These are phyloP conservation scores for Paramormyrops kingsleyae DNA, from an alignment of 2,113 vertebrate genomes.

Conservation along the genomic window DNA sequence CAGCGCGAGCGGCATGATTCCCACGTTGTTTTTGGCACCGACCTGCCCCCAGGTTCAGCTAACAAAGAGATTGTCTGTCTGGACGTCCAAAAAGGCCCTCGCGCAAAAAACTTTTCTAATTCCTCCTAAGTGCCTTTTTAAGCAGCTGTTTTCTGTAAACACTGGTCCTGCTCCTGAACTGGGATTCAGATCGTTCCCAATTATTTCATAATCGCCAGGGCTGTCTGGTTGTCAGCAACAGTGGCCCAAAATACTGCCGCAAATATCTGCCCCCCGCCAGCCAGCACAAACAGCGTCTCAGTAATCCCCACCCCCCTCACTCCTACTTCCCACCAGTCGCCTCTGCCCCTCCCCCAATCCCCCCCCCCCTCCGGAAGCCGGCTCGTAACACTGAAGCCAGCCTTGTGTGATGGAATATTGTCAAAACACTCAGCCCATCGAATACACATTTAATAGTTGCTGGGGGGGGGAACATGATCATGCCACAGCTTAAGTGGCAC, in stretches of 20 bases:
- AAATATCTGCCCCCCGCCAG: constrained; percentile 40
- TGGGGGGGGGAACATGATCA: background rate
- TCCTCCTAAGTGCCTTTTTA: constrained; percentile 51
- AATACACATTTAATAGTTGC: constrained; percentile 11
- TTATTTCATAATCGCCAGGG: constrained; percentile 52
- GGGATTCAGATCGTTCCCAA: constrained; percentile 47
- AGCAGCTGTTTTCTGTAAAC: constrained; percentile 60
- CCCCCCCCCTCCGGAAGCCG: background rate
- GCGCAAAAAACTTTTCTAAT: constrained; percentile 38
- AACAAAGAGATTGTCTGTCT: constrained; percentile 65
- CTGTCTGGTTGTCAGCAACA: constrained; percentile 44
- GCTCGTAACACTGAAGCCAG: background rate
- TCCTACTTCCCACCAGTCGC: background rate
- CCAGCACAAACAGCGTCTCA: constrained; percentile 54
- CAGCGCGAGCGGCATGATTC: constrained; percentile 44
- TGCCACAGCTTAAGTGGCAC: background rate
- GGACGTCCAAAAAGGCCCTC: constrained; percentile 48
- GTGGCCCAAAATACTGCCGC: constrained; percentile 47
- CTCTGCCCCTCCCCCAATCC: background rate
- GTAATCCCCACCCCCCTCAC: constrained; percentile 45
- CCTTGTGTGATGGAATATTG: constrained; percentile 38
- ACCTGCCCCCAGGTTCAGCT: constrained; percentile 40
- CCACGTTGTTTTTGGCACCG: constrained; percentile 58
- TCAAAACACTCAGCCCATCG: constrained; percentile 38
- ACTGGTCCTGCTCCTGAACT: constrained; percentile 33